Evolutionary conservation across 2,113 vertebrate species (phyloP), one percentile per base, ranked within the genome.

Genomic region (Lophura nycthemera): DNA sequence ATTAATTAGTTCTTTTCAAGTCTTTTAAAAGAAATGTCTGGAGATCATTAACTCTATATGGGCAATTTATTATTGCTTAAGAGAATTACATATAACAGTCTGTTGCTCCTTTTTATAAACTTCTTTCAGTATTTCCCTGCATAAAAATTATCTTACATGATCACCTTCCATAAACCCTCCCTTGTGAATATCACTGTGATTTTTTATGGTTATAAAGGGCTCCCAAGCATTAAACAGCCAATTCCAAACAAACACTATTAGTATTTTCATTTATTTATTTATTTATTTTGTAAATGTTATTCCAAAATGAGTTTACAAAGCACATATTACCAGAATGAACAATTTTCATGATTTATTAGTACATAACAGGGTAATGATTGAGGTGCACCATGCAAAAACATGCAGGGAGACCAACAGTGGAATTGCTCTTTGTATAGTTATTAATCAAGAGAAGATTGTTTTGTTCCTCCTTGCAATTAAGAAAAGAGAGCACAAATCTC

Each of bases 1-100:
- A 95, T 96, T 96, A 97, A 97, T 97, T 96, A 96, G 89, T 79
- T 96, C 93, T 96, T 96, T 96, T 93, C 92, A 90, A 94, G 89
- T 90, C 72, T 93, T 96, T 93, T 86, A 86, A 92, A 96, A 95
- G 61, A 96, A 96, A 96, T 96, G 88, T 79, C 96, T 96, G 65
- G 91, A 96, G 92, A 96, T 88, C 92, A 90, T 94, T 96, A 96
- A 96, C 94, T 96, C 89, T 96, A 73, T 96, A 94, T 92, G 72
- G 81, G 42, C 78, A 95, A 97, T 96, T 96, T 96, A 94, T 96
- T 94, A 97, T 88, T 95, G 83, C 89, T 96, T 96, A 96, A 88
- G 47, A 96, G 86, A 95, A 94, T 94, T 93, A 81, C 83, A 89
- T 92, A 94, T 94, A 95, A 83, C 1, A 0, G 54, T 86, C 69